phyloP scores from a whole-genome alignment of 2,888 invertebrate genomes.

The Zootermopsis nevadensis region DNA sequence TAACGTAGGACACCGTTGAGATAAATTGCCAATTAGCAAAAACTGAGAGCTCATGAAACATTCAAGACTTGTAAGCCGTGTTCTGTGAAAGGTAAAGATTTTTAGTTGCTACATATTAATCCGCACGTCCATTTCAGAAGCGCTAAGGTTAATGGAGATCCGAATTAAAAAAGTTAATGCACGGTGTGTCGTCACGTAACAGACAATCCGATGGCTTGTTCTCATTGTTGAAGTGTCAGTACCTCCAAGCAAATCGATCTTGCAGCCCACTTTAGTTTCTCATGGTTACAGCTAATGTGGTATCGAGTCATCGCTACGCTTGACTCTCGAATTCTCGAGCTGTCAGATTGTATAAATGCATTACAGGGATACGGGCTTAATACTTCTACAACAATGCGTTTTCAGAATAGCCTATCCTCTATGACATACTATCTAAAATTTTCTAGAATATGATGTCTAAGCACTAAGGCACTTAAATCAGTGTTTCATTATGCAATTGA shows the following conservation, averaged over 20 bases:
- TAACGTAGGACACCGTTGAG: no score
- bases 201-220: neutral
- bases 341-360: neutral
- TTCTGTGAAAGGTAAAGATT: conserved; percentile 1
- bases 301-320: neutral
- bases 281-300: neutral
- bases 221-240: conserved; percentile 25
- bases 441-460: no score
- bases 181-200: conserved; percentile 11
- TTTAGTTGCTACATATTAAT: conserved; percentile 1
- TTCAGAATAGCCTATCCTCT: no score
- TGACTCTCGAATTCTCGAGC: neutral
- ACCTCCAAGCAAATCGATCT: neutral
- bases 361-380: neutral
- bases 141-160: conserved; percentile 16
- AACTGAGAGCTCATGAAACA: conserved; percentile 5
- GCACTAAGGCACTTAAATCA: no score
- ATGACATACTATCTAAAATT: no score
- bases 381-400: neutral
- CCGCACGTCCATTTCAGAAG: neutral
- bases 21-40: neutral
- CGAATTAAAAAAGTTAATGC: neutral
- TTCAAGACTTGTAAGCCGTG: conserved; percentile 7
- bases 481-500: no score
- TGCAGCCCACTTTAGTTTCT: neutral